phyloP scores from a whole-genome alignment of 1,140 invertebrate genomes.

The Euglossa dilemma region DNA sequence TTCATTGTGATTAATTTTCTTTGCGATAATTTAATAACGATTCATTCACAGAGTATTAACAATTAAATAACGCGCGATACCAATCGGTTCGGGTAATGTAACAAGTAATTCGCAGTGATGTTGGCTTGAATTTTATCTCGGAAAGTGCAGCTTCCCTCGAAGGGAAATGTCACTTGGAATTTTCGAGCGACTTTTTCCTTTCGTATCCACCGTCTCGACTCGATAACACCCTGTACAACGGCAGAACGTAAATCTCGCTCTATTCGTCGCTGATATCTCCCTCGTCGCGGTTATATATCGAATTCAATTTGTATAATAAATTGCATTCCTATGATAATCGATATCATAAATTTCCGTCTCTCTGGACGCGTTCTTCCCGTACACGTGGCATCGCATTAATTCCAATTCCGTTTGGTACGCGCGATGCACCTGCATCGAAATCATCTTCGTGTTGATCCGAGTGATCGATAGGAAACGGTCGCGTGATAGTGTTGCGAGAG shows the following conservation, averaged over 20 bases:
- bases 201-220: neutral
- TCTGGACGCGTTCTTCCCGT: neutral
- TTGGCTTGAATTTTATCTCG: too few species aligned
- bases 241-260: neutral
- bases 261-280: neutral
- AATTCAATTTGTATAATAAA: slow-evolving; percentile 34
- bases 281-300: neutral
- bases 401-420: neutral
- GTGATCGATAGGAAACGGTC: neutral
- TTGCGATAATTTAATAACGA: too few species aligned
- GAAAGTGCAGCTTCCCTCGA: neutral
- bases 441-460: neutral
- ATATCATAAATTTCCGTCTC: slow-evolving; percentile 21
- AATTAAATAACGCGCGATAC: too few species aligned
- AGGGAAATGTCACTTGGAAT: neutral
- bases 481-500: neutral
- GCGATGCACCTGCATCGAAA: neutral
- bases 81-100: too few species aligned
- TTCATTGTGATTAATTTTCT: too few species aligned
- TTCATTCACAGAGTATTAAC: too few species aligned
- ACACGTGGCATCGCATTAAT: neutral
- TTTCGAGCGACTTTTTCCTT: neutral
- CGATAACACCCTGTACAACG: neutral
- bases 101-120: too few species aligned
- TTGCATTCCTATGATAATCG: slow-evolving; percentile 34